These are phyloP conservation scores for Oryzias javanicus DNA, from an alignment of 2,113 vertebrate species.

Conservation along the genomic window DNA sequence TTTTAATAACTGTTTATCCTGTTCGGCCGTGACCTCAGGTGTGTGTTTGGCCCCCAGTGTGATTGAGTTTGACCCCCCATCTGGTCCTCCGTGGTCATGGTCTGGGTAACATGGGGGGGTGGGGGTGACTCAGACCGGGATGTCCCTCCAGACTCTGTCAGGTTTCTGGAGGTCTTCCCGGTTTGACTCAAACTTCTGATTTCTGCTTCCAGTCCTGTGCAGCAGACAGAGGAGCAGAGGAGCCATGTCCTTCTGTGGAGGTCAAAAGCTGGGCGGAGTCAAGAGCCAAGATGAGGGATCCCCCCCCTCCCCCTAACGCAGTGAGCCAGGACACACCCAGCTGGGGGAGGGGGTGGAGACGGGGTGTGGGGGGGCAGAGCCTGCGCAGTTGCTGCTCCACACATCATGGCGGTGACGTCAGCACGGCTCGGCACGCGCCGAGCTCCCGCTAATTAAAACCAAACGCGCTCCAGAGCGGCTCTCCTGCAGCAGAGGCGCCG, in stretches of 20 bases:
- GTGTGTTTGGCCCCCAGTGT: too few relatives aligned
- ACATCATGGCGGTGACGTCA: slow-evolving; percentile 65
- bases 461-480: slow-evolving; percentile 11
- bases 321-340: slow-evolving; percentile 76
- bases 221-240: slow-evolving; percentile 24
- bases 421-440: slow-evolving; percentile 13
- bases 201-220: background rate
- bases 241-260: slow-evolving; percentile 66
- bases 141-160: too few relatives aligned
- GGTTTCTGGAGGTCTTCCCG: too few relatives aligned
- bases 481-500: background rate
- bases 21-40: too few relatives aligned
- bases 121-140: too few relatives aligned
- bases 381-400: slow-evolving; percentile 51
- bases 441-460: slow-evolving; percentile 31
- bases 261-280: slow-evolving; percentile 63
- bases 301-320: slow-evolving; percentile 67
- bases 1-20: too few relatives aligned
- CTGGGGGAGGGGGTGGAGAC: slow-evolving; percentile 35
- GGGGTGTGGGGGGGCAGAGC: slow-evolving; percentile 27
- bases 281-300: slow-evolving; percentile 69
- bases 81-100: too few relatives aligned
- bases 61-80: too few relatives aligned
- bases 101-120: too few relatives aligned
- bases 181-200: too few relatives aligned